Base-by-base conservation (phyloP, 2,888 invertebrate genomes). In the Pogonocherus hispidulus region DNA sequence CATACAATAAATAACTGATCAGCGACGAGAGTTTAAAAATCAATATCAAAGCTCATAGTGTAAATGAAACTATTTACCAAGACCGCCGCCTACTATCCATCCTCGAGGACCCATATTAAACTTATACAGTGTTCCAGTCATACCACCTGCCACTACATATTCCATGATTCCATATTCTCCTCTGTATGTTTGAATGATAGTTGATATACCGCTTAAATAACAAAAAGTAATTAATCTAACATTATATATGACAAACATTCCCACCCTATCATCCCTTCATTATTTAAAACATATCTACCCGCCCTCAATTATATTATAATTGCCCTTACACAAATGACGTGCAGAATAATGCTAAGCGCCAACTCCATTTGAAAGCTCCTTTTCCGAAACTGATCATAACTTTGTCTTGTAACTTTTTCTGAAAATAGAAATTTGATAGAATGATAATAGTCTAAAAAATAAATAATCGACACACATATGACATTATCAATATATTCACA, bases 341-440 rank as follows among this genome's bases (percentile, higher is more conserved):
- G 44, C 90, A 89, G 78, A 95, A 95, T 0, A 90, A 79, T 4
- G 89, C 88, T 22, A 94, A 79, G 77, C 92, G 88, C 91, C 91
- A 91, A 2, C 91, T 91, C 90, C 92, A 92, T 75, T 86, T 88
- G 14, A 87, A 88, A 0, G 91, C 93, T n/a, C 94, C 94, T 85
- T 88, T 92, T 0, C 89, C 90, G 85, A 94, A 93, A 72, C 88
- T 89, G 16, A 91, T 54, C 0, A 90, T 91, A 0, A 94, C 91
- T 81, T 87, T 86, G 81, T 93, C 91, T 85, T 94, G 93, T 14
- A 94, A 82, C 78, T 88, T 88, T 87, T 89, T 90, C 91, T 93
- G 83, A 14, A 88, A 87, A 64, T 73, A 70, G 71, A 51, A 32
- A 27, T 41, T 11, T 9, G n/a, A 41, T 14, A 41, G n/a, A 14